Conservation (phyloP, 2,797 vertebrate species). For the Kryptolebias ocellatus region DNA sequence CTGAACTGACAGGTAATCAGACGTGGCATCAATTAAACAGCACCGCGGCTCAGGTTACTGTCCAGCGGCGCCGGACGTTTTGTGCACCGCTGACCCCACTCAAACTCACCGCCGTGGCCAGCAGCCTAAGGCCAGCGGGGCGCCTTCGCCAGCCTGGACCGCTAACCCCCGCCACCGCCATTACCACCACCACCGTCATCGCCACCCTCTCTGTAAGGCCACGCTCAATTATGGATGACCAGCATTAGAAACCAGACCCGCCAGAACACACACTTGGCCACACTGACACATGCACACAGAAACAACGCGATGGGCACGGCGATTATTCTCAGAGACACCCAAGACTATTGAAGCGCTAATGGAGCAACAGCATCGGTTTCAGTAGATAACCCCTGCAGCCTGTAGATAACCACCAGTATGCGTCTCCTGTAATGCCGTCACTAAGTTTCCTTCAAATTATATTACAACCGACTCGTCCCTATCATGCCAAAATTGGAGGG, state of each 20-base stretch:
- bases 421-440: slow-evolving; percentile 15
- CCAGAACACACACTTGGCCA: slow-evolving; percentile 49
- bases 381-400: slow-evolving; percentile 40
- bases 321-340: slow-evolving; percentile 72
- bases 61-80: slow-evolving; percentile 63
- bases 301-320: slow-evolving; percentile 42
- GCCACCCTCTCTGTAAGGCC: slow-evolving; percentile 40
- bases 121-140: slow-evolving; percentile 50
- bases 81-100: slow-evolving; percentile 76
- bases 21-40: slow-evolving; percentile 78
- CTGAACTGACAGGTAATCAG: slow-evolving; percentile 78
- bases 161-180: slow-evolving; percentile 32
- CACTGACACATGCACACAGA: slow-evolving; percentile 48
- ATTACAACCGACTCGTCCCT: background rate
- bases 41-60: slow-evolving; percentile 62
- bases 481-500: background rate
- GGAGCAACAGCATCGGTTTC: slow-evolving; percentile 66
- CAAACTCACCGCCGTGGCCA: slow-evolving; percentile 20
- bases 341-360: slow-evolving; percentile 73
- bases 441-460: slow-evolving; percentile 14
- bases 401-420: slow-evolving; percentile 29
- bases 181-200: slow-evolving; percentile 4
- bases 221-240: slow-evolving; percentile 80
- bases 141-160: slow-evolving; percentile 55
- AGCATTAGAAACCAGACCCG: slow-evolving; percentile 84